Evolutionary conservation across 2,888 invertebrate species (phyloP).

Genomic region (Uropetala carovei): DNA sequence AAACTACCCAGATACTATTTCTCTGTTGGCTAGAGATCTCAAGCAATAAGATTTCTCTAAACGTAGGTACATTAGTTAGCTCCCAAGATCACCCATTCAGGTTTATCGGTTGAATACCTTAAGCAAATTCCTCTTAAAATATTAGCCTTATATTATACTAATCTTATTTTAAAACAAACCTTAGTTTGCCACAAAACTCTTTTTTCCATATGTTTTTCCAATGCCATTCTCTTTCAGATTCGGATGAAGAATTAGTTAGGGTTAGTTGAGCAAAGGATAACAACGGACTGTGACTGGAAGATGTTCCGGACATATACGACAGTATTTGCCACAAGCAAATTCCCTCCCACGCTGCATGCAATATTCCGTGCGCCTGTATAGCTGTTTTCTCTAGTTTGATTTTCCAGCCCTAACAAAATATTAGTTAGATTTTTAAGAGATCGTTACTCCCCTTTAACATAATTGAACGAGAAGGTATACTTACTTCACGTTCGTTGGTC

Average conservation of each 20-base stretch:
- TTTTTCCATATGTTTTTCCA: constrained; percentile 45
- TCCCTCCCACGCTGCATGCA: constrained; percentile 44
- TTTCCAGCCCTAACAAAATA: not conserved
- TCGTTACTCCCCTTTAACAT: not conserved
- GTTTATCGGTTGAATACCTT: too few relatives aligned
- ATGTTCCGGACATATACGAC: constrained; percentile 55
- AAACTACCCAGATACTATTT: too few relatives aligned
- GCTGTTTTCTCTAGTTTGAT: not conserved
- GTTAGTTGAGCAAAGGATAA: constrained; percentile 30
- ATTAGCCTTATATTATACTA: too few relatives aligned
- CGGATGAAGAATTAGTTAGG: not conserved
- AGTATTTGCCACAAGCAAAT: constrained; percentile 36
- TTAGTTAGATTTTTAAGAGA: not conserved
- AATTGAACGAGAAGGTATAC: not conserved
- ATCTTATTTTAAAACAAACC: not conserved
- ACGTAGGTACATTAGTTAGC: too few relatives aligned
- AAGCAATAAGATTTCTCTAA: too few relatives aligned
- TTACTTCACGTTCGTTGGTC: not conserved
- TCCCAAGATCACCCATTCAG: too few relatives aligned
- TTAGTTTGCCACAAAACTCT: not conserved
- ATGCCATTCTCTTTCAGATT: constrained; percentile 31
- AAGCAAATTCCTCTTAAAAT: too few relatives aligned
- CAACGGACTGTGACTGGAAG: constrained; percentile 33
- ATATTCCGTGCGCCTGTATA: constrained; percentile 30
- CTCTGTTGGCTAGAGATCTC: too few relatives aligned